These are phyloP conservation scores for Anseranas semipalmata DNA, from an alignment of 2,113 vertebrate species.

Conservation along the genomic window DNA sequence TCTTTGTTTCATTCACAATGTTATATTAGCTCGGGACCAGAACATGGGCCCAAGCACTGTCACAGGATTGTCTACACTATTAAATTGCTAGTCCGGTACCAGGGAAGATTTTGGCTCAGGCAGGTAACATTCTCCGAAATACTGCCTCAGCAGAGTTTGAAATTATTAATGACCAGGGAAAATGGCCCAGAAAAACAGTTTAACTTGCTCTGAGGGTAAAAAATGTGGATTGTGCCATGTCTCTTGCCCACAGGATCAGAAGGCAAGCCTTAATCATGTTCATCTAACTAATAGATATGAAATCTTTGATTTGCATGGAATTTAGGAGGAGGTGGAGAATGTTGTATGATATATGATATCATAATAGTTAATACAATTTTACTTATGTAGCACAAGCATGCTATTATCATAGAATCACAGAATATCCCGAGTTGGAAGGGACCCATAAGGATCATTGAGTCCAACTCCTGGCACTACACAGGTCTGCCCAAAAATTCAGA, in stretches of 20 bases:
- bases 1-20: neutral
- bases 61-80: neutral
- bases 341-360: neutral
- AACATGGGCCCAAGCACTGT: rapidly evolving
- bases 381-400: neutral
- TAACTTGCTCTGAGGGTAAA: neutral
- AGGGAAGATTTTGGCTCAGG: neutral
- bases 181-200: neutral
- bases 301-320: neutral
- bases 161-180: rapidly evolving
- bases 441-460: no score
- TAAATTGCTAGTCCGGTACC: neutral
- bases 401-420: no score
- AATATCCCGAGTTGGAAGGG: no score
- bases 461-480: no score
- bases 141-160: neutral
- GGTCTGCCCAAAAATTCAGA: no score
- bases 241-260: neutral
- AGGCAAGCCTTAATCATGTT: neutral
- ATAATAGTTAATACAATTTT: neutral
- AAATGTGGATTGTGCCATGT: neutral
- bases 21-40: neutral
- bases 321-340: neutral
- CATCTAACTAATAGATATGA: neutral
- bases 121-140: neutral